Evolutionary conservation across 2,888 invertebrate species (phyloP).

Genomic region (Dyspetes luteomarginatus): DNA sequence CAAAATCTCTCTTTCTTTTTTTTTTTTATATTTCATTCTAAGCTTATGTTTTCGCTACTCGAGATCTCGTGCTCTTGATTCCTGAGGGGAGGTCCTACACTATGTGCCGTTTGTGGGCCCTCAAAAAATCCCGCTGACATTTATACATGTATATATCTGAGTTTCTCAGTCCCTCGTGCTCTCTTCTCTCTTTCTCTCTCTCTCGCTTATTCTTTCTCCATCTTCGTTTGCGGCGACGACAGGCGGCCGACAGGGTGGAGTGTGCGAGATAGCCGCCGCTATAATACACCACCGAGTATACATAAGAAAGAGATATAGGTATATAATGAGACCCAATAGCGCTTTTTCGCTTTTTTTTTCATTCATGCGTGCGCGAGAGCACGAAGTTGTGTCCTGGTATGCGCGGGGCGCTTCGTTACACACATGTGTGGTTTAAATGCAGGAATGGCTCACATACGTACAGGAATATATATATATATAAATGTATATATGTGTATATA

Average conservation of each 20-base stretch:
- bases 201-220: constrained; percentile 56
- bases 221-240: constrained; percentile 71
- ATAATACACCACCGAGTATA: constrained; percentile 32
- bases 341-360: constrained; percentile 40
- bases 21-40: constrained; percentile 30
- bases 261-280: constrained; percentile 33
- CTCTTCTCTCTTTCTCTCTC: constrained; percentile 2
- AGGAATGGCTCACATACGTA: constrained; percentile 1
- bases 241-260: constrained; percentile 74
- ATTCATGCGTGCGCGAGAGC: constrained; percentile 52
- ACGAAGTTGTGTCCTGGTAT: constrained; percentile 31
- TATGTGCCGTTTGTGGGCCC: constrained; percentile 37
- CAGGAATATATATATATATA: not conserved
- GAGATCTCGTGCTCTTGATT: constrained; percentile 65
- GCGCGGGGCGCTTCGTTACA: constrained; percentile 15
- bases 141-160: constrained; percentile 13
- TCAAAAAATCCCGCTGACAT: constrained; percentile 55
- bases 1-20: constrained; percentile 52
- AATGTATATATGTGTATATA: not conserved
- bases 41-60: constrained; percentile 60
- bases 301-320: constrained; percentile 1
- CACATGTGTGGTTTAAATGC: constrained; percentile 31
- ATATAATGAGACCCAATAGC: not conserved
- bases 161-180: not conserved
- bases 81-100: constrained; percentile 47